A percentile compares a stretch with the other conserved stretches of the same genome.
Conservation (phyloP, 53 echinoderm and acorn worm genomes). For the Paelopatides confundens region DNA sequence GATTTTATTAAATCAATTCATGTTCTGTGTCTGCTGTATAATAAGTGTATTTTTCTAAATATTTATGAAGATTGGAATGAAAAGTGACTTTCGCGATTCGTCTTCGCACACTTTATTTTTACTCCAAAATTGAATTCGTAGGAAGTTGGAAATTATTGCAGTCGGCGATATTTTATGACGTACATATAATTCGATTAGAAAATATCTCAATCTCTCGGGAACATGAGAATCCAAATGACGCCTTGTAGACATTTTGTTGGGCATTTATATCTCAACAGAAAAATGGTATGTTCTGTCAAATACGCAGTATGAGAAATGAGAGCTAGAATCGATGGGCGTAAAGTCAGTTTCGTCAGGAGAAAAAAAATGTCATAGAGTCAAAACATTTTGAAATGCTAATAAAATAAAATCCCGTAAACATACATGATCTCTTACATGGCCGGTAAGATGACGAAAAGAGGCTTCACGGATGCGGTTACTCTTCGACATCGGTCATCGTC, state of each 20-base stretch:
- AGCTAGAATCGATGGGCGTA: not conserved
- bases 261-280: not conserved
- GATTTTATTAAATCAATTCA: not conserved
- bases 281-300: not conserved
- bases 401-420: no score
- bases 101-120: not conserved
- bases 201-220: constrained; percentile 15
- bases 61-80: not conserved
- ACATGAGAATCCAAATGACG: constrained; percentile 8
- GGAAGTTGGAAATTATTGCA: not conserved
- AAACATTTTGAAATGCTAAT: no score
- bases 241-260: constrained; percentile 11
- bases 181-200: constrained; percentile 20
- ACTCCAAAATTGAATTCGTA: not conserved
- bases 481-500: no score
- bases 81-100: not conserved
- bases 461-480: no score
- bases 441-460: no score
- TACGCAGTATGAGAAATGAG: not conserved
- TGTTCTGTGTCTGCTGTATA: not conserved
- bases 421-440: no score
- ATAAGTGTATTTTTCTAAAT: not conserved
- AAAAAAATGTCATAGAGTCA: no score
- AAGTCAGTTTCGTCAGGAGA: no score
- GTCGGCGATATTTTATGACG: constrained; percentile 16